Conservation (phyloP, 2,888 invertebrate genomes). For the Cheilosia soror region DNA sequence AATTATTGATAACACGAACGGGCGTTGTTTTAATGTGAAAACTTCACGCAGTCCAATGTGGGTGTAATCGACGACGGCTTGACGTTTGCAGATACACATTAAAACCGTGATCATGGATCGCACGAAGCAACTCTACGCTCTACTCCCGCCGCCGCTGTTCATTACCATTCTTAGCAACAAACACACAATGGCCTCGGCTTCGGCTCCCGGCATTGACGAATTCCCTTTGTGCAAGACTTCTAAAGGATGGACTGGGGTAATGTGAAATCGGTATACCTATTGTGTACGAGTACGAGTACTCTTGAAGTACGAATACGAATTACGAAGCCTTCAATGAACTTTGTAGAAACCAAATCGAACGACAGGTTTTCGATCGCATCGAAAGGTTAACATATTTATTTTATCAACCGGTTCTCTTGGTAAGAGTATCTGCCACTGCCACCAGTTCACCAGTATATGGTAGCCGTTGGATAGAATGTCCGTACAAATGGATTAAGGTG, state of each 20-base stretch:
- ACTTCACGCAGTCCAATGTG: conserved; percentile 64
- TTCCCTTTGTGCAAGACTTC: conserved; percentile 37
- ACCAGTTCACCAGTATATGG: conserved; percentile 7
- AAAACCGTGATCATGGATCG: conserved; percentile 6
- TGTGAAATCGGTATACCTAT: conserved; percentile 23
- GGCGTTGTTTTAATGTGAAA: conserved; percentile 69
- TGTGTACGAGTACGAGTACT: conserved; percentile 5
- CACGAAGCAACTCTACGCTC: neutral
- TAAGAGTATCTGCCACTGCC: conserved; percentile 18
- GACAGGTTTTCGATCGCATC: conserved; percentile 64
- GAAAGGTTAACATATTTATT: conserved; percentile 63
- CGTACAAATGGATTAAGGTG: conserved; percentile 16
- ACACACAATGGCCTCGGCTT: neutral
- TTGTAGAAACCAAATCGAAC: conserved; percentile 42
- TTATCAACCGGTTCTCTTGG: conserved; percentile 62
- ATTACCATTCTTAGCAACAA: conserved; percentile 41
- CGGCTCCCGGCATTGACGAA: conserved; percentile 29
- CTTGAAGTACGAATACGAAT: conserved; percentile 18
- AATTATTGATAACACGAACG: conserved; percentile 71
- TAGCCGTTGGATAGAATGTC: conserved; percentile 34
- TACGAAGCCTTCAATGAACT: conserved; percentile 70
- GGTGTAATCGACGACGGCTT: conserved; percentile 63
- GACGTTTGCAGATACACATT: conserved; percentile 30
- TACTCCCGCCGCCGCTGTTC: conserved; percentile 3
- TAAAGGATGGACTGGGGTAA: conserved; percentile 19